Evolutionary conservation across 2,888 invertebrate genomes (phyloP), one percentile per base, ranked within the genome.

Genomic region (Ornithoptera alexandrae): DNA sequence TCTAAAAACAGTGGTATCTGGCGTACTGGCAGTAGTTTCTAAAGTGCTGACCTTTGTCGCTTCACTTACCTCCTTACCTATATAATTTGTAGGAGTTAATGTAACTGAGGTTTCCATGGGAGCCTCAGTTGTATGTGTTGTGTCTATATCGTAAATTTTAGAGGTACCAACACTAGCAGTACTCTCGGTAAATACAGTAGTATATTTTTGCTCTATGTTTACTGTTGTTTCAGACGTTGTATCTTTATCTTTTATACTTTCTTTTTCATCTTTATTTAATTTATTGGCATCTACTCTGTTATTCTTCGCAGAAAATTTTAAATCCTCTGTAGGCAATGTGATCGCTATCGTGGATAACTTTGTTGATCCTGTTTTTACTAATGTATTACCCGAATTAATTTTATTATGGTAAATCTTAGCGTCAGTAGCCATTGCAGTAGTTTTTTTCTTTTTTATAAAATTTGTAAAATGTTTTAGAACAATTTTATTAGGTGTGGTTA

Each of bases 401-500:
- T 20, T 46, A 12, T 53, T 46, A 42, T 53, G 24, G 50, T 63
- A 53, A 30, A 12, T 53, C 30, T 46, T 46, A 17, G n/a, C 50
- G 39, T 63, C 4, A 22, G 42, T 62, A 7, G 7, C 2, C n/a
- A 22, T 42, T 39, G 50, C 53, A 36, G 15, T 42, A 8, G 57
- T 65, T 62, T 61, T 57, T 10, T 10, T 30, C 0, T 18, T 57
- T 66, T 30, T 66, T 62, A 58, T 58, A 46, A 18, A 58, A 22
- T 53, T 56, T 39, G 68, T 67, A 1, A 58, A 62, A 24, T 60
- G 24, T 70, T 65, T 73, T 57, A 58, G 39, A 65, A 67, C 42
- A n/a, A 65, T 53, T 63, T 65, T 46, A 17, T 63, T 36, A 65
- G 67, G n/a, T 39, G 62, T 68, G 22, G 71, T 69, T 12, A 50